Conservation (phyloP, 2,888 invertebrate species). For the Physocephala rufipes region DNA sequence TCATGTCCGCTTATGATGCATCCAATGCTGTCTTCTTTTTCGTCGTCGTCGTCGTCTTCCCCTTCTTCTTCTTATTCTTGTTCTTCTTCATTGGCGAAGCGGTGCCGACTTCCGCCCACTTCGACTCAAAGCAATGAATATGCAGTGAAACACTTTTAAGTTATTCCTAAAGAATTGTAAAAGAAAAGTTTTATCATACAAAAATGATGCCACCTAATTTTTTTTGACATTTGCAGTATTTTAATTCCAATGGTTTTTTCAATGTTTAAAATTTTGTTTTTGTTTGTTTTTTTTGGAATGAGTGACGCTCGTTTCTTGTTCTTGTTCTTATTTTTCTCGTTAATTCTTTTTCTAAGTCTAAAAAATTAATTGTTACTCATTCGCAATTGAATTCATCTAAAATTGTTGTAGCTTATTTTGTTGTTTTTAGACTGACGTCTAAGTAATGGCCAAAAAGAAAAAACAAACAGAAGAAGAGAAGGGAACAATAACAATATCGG, state of each 20-base stretch:
- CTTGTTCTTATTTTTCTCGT: background rate
- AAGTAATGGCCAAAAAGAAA: no score
- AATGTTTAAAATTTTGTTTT: no score
- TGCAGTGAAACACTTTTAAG: background rate
- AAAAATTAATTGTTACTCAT: background rate
- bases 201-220: slow-evolving; percentile 8
- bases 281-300: background rate
- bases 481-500: background rate
- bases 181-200: background rate
- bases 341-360: background rate
- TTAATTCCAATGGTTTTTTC: no score
- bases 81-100: background rate
- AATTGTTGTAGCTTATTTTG: background rate
- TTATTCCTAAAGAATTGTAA: background rate
- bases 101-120: background rate
- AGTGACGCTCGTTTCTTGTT: background rate
- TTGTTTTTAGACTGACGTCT: no score
- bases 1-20: no score
- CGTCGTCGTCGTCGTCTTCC: no score
- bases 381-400: background rate
- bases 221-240: background rate
- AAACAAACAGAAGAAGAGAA: no score
- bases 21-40: no score
- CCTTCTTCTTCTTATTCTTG: no score
- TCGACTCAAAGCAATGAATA: background rate